Evolutionary conservation across 2,797 vertebrate species (phyloP).

Genomic region (Dermochelys coriacea): DNA sequence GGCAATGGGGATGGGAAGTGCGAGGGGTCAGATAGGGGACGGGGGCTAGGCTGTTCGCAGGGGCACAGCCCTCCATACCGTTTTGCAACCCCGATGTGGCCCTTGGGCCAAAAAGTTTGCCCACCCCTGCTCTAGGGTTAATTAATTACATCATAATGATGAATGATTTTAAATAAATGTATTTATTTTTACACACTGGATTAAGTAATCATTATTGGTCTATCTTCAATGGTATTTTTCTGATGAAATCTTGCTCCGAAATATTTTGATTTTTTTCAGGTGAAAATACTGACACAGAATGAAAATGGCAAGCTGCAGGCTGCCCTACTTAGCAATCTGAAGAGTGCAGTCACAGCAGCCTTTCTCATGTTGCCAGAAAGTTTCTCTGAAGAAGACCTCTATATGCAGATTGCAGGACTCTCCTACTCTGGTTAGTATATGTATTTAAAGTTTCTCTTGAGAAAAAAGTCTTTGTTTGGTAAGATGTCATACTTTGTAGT

Average conservation of each 20-base stretch:
- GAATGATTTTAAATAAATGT: neutral
- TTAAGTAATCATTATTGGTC: neutral
- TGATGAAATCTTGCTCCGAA: neutral
- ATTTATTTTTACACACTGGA: neutral
- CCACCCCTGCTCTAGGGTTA: neutral
- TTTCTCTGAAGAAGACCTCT: conserved; percentile 95
- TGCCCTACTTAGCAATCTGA: conserved; percentile 90
- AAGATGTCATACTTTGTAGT: neutral
- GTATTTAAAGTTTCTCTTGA: neutral
- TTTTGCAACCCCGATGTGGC: too few relatives aligned
- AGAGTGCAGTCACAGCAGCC: conserved; percentile 90
- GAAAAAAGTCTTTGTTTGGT: neutral
- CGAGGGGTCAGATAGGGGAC: too few relatives aligned
- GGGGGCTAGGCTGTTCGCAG: too few relatives aligned
- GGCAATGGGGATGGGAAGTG: too few relatives aligned
- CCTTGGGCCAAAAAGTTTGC: too few relatives aligned
- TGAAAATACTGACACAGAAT: conserved; percentile 90
- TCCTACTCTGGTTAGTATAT: conserved; percentile 90
- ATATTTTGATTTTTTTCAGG: conserved; percentile 80
- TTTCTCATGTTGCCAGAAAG: conserved; percentile 97
- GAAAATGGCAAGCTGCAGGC: conserved; percentile 86
- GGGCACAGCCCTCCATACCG: too few relatives aligned
- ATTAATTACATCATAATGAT: neutral
- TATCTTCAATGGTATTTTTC: neutral
- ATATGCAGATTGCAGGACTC: conserved; percentile 91